phyloP scores from a whole-genome alignment of 2,888 invertebrate species.

The Napeogenes sylphis region DNA sequence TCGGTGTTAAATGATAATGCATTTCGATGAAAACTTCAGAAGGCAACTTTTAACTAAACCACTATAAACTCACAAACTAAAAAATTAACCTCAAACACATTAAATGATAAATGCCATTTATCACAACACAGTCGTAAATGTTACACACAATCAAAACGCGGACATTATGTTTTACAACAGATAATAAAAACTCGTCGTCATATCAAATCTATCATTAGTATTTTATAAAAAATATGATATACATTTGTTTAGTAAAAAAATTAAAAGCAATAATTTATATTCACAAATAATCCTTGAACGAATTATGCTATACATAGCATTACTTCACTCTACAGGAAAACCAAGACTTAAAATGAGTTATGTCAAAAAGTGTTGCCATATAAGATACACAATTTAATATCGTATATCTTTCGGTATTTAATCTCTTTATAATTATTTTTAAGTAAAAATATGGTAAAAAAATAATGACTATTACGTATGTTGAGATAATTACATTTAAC shows the following conservation, averaged over 20 bases:
- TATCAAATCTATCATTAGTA: conserved; percentile 1
- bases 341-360: background rate
- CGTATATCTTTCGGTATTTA: background rate
- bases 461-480: too few species aligned
- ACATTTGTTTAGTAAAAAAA: background rate
- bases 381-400: background rate
- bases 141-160: conserved; percentile 18
- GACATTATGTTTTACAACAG: conserved; percentile 21
- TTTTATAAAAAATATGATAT: background rate
- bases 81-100: conserved; percentile 1
- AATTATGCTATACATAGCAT: background rate
- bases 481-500: too few species aligned
- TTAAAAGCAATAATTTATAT: background rate
- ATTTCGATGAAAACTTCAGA: conserved; percentile 1
- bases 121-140: conserved; percentile 20
- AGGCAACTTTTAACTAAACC: background rate
- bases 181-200: conserved; percentile 20
- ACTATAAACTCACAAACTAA: background rate
- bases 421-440: background rate
- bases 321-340: background rate
- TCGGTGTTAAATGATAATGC: conserved; percentile 10
- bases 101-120: conserved; percentile 12
- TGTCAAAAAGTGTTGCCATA: background rate
- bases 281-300: background rate
- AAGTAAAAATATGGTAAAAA: too few species aligned